Evolutionary conservation across 2,797 vertebrate genomes (phyloP).

Genomic region (Myotis myotis): DNA sequence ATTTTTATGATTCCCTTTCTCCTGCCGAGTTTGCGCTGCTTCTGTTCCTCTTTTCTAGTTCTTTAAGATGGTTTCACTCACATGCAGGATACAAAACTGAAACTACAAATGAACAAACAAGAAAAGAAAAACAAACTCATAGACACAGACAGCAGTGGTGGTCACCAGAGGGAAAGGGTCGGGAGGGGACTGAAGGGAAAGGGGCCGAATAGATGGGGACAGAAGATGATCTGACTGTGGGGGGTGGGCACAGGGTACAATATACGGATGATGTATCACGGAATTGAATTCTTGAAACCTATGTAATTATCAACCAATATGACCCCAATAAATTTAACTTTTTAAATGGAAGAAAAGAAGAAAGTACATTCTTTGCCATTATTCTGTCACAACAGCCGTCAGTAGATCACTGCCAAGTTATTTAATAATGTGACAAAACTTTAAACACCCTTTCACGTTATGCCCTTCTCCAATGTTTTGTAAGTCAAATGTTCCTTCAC

Average conservation of each 20-base stretch:
- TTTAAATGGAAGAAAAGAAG: background rate
- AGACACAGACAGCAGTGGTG: background rate
- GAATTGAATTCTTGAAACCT: background rate
- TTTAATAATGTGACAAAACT: background rate
- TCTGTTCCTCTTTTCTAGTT: background rate
- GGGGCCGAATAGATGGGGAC: too few species aligned
- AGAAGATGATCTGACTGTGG: background rate
- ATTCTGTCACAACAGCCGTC: background rate
- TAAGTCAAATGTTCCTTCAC: background rate
- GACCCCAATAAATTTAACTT: background rate
- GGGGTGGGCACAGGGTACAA: too few species aligned
- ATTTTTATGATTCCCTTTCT: too few species aligned
- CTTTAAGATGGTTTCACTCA: background rate
- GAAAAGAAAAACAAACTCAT: background rate
- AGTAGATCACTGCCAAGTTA: background rate
- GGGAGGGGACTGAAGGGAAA: background rate
- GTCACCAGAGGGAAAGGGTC: background rate
- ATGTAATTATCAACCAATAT: too few species aligned
- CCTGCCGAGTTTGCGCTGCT: background rate
- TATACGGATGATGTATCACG: fast-evolving
- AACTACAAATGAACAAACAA: background rate
- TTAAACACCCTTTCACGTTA: background rate
- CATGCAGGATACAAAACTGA: background rate
- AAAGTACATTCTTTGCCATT: background rate
- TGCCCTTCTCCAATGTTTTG: background rate